phyloP scores from a whole-genome alignment of 2,113 vertebrate species.

The Bujurquina vittata region DNA sequence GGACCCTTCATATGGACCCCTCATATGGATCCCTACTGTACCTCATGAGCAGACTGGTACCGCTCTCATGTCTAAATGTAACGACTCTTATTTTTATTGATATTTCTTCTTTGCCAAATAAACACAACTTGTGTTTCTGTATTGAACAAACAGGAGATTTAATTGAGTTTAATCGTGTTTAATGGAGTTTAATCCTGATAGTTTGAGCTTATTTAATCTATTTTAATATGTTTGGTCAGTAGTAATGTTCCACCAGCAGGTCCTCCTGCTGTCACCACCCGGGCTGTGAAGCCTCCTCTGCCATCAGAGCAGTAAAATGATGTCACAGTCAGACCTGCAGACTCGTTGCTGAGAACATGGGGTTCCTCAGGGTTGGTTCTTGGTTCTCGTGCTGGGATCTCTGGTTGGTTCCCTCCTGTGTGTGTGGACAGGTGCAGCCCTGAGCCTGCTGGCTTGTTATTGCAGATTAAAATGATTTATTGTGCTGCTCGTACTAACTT shows the following conservation, averaged over 20 bases:
- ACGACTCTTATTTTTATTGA: rapidly evolving
- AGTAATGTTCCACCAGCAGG: background rate
- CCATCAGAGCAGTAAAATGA: background rate
- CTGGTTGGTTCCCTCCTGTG: background rate
- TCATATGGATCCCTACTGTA: no score
- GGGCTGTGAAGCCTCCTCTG: background rate
- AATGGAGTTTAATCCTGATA: background rate
- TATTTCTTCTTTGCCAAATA: no score
- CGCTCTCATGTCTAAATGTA: background rate
- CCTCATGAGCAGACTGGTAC: no score
- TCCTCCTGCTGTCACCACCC: no score
- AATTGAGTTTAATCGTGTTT: no score
- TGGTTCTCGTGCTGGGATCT: background rate
- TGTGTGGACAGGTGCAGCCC: background rate
- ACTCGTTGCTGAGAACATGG: background rate
- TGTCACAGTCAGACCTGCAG: background rate
- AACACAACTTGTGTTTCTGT: no score
- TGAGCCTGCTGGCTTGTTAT: background rate
- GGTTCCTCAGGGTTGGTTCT: rapidly evolving
- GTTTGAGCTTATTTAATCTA: background rate
- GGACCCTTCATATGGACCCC: no score
- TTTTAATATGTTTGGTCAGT: background rate
- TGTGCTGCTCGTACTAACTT: background rate
- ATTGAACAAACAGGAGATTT: no score
- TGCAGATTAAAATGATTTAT: conserved; percentile 8